Evolutionary conservation across 2,113 vertebrate species (phyloP).

Genomic region (Forbesichthys agassizii): DNA sequence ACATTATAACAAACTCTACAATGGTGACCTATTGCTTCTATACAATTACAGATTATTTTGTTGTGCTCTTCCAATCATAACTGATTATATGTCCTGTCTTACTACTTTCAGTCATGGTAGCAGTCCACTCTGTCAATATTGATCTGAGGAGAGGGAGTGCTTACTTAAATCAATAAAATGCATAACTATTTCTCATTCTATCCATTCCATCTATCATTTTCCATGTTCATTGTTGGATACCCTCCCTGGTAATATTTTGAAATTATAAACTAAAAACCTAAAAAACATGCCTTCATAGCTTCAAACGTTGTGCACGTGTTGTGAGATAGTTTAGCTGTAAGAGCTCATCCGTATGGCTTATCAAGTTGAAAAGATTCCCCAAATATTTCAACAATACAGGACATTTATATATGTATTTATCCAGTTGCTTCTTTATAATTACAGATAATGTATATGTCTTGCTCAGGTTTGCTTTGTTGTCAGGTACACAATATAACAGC

Average conservation of each 20-base stretch:
- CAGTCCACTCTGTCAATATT: neutral
- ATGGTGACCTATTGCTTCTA: neutral
- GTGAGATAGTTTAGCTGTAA: neutral
- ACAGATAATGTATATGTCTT: too few species aligned
- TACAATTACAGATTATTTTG: neutral
- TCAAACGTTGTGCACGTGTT: conserved; percentile 7
- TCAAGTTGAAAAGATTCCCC: conserved; percentile 14
- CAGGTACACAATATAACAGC: neutral
- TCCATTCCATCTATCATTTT: conserved; percentile 28
- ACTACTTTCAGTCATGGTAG: neutral
- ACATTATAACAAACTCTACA: neutral
- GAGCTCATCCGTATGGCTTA: conserved; percentile 1
- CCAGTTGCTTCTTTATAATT: neutral
- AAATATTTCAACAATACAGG: neutral
- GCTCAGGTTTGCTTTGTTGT: neutral
- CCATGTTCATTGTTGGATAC: conserved; percentile 19
- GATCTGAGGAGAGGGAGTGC: neutral
- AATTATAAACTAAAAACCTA: conserved; percentile 14
- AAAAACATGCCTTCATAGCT: conserved; percentile 17
- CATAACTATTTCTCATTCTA: too few species aligned
- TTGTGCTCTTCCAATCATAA: neutral
- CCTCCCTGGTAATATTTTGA: conserved; percentile 29
- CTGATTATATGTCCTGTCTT: neutral
- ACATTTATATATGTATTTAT: conserved; percentile 6
- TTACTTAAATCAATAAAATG: too few species aligned